Evolutionary conservation across 2,797 vertebrate genomes (phyloP).

Genomic region (Phalanger gymnotis): DNA sequence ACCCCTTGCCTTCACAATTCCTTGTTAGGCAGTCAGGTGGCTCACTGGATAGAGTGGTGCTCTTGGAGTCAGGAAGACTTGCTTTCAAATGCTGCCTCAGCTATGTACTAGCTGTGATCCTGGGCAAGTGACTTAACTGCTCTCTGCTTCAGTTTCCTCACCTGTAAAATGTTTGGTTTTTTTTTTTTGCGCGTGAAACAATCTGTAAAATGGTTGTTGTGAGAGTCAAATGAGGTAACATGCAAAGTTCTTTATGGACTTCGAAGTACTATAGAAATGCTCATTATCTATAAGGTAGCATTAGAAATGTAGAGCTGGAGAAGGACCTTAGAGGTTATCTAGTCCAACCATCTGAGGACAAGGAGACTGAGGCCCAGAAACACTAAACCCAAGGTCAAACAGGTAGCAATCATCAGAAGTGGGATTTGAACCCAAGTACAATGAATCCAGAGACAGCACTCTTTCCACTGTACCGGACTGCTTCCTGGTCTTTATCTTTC

Average conservation of each 20-base stretch:
- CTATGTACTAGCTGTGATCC: not conserved
- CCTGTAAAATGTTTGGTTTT: conserved; percentile 16
- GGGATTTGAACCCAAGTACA: not conserved
- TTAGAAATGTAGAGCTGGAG: not conserved
- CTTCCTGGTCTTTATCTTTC: not conserved
- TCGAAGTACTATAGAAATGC: not conserved
- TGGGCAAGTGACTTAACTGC: conserved; percentile 13
- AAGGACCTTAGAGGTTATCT: not conserved
- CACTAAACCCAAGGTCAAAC: not conserved
- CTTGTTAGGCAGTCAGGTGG: not conserved
- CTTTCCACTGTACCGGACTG: not conserved
- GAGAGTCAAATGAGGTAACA: not conserved
- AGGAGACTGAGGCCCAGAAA: not conserved
- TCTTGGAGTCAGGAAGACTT: not conserved
- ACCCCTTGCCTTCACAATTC: not conserved
- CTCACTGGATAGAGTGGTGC: not conserved
- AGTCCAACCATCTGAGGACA: not conserved
- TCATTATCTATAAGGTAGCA: not conserved
- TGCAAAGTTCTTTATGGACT: not conserved
- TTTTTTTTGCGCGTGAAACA: not conserved
- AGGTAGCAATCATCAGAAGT: not conserved
- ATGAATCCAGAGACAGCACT: not conserved
- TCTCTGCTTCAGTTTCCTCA: conserved; percentile 28
- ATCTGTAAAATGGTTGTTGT: not conserved
- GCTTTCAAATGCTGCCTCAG: not conserved